Percentiles rank a stretch among this genome's conserved stretches.
phyloP scores from a whole-genome alignment of 2,888 invertebrate genomes.

The Argyresthia albistria region DNA sequence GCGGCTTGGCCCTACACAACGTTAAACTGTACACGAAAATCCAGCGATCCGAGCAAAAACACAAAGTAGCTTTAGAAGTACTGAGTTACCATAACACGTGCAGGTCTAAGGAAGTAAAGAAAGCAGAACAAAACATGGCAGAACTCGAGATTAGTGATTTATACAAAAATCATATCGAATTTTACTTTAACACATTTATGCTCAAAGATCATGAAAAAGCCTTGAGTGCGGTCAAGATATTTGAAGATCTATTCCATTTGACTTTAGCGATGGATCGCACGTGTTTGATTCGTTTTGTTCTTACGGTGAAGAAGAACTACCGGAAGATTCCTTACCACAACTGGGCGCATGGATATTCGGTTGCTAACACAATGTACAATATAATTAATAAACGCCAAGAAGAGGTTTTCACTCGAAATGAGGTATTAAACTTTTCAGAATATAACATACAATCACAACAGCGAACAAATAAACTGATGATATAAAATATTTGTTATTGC shows the following conservation, averaged over 20 bases:
- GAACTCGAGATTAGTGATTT: conserved; percentile 26
- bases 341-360: conserved; percentile 91
- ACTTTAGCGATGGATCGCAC: conserved; percentile 75
- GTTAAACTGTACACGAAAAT: conserved; percentile 90
- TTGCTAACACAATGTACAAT: conserved; percentile 87
- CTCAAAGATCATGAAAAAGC: conserved; percentile 81
- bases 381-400: conserved; percentile 77
- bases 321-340: conserved; percentile 89
- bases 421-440: conserved; percentile 35
- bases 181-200: conserved; percentile 81
- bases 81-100: conserved; percentile 88
- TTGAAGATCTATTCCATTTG: conserved; percentile 79
- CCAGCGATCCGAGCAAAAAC: conserved; percentile 86
- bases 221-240: conserved; percentile 81
- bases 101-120: conserved; percentile 77
- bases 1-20: conserved; percentile 88
- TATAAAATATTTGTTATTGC: background rate
- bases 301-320: conserved; percentile 90
- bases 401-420: conserved; percentile 66
- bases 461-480: no score
- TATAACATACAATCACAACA: no score
- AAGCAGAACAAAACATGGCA: conserved; percentile 9
- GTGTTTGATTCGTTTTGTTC: conserved; percentile 78
- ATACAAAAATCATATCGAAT: conserved; percentile 48
- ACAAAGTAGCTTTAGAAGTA: conserved; percentile 85